These are phyloP conservation scores for Raillietiella orientalis DNA, from an alignment of 2,888 invertebrate genomes.

Conservation along the genomic window DNA sequence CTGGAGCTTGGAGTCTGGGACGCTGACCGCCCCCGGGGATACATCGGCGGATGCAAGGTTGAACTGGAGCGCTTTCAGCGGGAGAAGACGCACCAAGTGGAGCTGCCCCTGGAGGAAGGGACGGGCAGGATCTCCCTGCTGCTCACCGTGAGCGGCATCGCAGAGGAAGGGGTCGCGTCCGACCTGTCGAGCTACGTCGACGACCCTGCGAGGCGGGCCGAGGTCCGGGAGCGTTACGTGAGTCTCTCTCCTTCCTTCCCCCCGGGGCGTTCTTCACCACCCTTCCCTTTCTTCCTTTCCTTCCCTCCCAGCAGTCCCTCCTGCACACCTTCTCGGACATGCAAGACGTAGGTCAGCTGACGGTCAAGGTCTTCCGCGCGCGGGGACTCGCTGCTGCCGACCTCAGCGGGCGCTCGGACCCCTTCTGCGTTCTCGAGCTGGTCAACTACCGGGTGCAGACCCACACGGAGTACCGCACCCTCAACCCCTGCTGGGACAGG, in stretches of 20 bases:
- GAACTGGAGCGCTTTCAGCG: slow-evolving; percentile 50
- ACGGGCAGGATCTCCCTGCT: slow-evolving; percentile 46
- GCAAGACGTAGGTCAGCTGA: slow-evolving; percentile 68
- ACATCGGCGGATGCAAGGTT: slow-evolving; percentile 32
- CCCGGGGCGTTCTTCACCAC: too few relatives aligned
- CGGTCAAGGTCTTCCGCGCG: slow-evolving; percentile 58
- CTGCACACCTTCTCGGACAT: slow-evolving; percentile 31
- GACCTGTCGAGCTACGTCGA: slow-evolving; percentile 58
- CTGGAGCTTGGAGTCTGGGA: slow-evolving; percentile 77
- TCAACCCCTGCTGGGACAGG: slow-evolving; percentile 91
- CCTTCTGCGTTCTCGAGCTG: slow-evolving; percentile 84
- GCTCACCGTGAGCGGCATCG: slow-evolving; percentile 77
- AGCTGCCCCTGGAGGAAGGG: slow-evolving; percentile 58
- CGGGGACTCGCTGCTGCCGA: slow-evolving; percentile 73
- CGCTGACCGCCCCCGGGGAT: slow-evolving; percentile 27
- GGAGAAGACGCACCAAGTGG: slow-evolving; percentile 66
- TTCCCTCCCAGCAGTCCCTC: slow-evolving; percentile 33
- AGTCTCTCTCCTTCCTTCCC: slow-evolving; percentile 16
- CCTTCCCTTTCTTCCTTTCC: too few relatives aligned
- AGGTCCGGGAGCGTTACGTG: slow-evolving; percentile 31
- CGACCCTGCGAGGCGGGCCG: slow-evolving; percentile 30
- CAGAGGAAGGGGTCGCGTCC: slow-evolving; percentile 66
- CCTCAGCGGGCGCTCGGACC: slow-evolving; percentile 88
- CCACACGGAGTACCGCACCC: slow-evolving; percentile 91
- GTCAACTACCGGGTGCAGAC: slow-evolving; percentile 84